Evolutionary conservation across 35 echinoderm and acorn worm species (phyloP).

Genomic region (Patiria miniata): DNA sequence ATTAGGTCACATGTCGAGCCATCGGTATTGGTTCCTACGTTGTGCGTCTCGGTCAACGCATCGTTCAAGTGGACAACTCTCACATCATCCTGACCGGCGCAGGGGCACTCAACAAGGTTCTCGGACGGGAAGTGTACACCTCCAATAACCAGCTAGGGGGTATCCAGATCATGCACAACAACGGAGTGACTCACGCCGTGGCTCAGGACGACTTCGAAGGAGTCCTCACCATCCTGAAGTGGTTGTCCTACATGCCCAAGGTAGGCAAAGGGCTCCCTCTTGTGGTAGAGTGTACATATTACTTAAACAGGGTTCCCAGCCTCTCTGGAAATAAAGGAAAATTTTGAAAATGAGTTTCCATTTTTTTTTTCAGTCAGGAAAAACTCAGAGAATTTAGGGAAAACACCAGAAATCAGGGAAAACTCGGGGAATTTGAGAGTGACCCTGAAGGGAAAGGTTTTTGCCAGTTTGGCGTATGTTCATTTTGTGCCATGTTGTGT

Average conservation of each 20-base stretch:
- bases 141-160: conserved; percentile 96
- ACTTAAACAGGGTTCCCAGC: neutral
- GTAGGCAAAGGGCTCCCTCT: conserved; percentile 28
- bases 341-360: too few relatives aligned
- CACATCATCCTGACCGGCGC: conserved; percentile 98
- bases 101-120: conserved; percentile 89
- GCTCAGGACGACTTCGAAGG: conserved; percentile 81
- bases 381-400: too few relatives aligned
- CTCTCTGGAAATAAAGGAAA: too few relatives aligned
- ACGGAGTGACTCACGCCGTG: conserved; percentile 78
- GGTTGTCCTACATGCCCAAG: conserved; percentile 99
- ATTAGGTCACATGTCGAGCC: conserved; percentile 86
- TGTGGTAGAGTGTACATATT: neutral
- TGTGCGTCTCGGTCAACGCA: conserved; percentile 81
- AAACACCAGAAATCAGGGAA: too few relatives aligned
- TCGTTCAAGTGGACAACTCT: conserved; percentile 94
- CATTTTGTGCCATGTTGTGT: too few relatives aligned
- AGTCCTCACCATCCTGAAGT: conserved; percentile 74
- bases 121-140: conserved; percentile 92
- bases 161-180: conserved; percentile 94
- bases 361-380: too few relatives aligned
- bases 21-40: conserved; percentile 98
- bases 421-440: too few relatives aligned
- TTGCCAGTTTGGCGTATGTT: too few relatives aligned
- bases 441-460: too few relatives aligned